Evolutionary conservation across 1,140 invertebrate species (phyloP), one percentile per base, ranked within the genome.

Genomic region (Antheraea mylitta): DNA sequence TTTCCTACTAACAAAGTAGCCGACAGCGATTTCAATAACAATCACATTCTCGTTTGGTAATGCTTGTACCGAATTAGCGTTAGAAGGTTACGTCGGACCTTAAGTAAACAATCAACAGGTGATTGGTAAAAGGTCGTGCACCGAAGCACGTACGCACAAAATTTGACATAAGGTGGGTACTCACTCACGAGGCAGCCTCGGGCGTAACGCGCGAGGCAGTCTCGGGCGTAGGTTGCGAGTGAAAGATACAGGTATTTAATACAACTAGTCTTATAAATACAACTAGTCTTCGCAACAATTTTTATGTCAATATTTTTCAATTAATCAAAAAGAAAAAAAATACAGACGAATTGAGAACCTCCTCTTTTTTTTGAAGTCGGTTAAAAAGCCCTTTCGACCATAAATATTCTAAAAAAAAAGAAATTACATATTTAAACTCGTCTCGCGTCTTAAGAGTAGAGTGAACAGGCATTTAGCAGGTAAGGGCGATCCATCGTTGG

Each of bases 71-170:
- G 45, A 62, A 70, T 70, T 19, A 68, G 68, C 18, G 64, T 19
- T n/a, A 60, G 65, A 70, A 75, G 70, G 69, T 67, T 67, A 48
- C 66, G 53, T 61, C 18, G 63, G 58, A n/a, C 58, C 70, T 72
- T 68, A 53, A 71, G 58, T 64, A 66, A 70, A 53, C 48, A 69
- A 64, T 69, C 69, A 68, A 74, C 69, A 74, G 73, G 73, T 69
- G 61, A 73, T 59, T 42, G 59, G 53, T 7, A 19, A 19, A 30
- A 66, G 73, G 70, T 75, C 68, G 66, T 66, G 48, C 42, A 64
- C 48, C 48, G 63, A 69, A 36, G 58, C 70, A 75, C 73, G 70
- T 75, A 72, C 37, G 30, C 37, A 65, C 64, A 66, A 72, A 72
- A 72, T 68, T 71, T 71, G 61, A 67, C 64, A 70, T 53, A 11